A percentile compares a stretch with the other conserved stretches of the same genome.
Conservation (phyloP, 1,140 invertebrate genomes). For the Aporrectodea caliginosa region DNA sequence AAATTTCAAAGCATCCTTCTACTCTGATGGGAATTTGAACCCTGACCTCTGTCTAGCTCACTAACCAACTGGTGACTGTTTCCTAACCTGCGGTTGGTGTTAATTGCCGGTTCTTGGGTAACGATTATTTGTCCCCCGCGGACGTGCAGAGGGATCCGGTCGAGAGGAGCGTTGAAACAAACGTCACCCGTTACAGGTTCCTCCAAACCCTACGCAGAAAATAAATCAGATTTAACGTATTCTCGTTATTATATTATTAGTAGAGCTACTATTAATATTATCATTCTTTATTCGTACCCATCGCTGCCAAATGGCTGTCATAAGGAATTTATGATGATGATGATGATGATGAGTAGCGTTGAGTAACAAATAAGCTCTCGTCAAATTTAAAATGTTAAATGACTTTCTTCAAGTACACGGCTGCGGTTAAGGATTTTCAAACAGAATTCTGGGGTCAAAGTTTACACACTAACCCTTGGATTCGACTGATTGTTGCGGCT, state of each 20-base stretch:
- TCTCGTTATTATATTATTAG: too few species aligned
- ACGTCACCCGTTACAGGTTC: neutral
- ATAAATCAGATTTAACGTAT: neutral
- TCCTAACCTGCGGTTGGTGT: conserved; percentile 50
- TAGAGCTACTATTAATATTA: too few species aligned
- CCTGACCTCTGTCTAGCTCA: too few species aligned
- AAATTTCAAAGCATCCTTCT: too few species aligned
- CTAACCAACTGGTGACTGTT: too few species aligned
- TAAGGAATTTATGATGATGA: neutral
- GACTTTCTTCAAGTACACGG: neutral
- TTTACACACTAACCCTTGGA: neutral
- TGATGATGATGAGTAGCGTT: neutral
- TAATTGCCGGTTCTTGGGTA: conserved; percentile 50
- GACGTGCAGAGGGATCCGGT: conserved; percentile 51
- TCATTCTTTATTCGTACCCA: neutral
- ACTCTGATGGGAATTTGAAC: too few species aligned
- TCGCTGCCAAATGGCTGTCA: neutral
- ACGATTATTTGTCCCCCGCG: conserved; percentile 54
- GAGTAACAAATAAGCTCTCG: neutral
- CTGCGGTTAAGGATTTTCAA: neutral
- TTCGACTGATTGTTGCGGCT: too few species aligned
- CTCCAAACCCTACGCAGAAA: neutral
- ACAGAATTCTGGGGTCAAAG: neutral
- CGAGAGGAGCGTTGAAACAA: conserved; percentile 29
- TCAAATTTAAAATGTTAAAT: neutral